Base-by-base conservation (phyloP, 2,113 vertebrate genomes). In the Brachirus orientalis region DNA sequence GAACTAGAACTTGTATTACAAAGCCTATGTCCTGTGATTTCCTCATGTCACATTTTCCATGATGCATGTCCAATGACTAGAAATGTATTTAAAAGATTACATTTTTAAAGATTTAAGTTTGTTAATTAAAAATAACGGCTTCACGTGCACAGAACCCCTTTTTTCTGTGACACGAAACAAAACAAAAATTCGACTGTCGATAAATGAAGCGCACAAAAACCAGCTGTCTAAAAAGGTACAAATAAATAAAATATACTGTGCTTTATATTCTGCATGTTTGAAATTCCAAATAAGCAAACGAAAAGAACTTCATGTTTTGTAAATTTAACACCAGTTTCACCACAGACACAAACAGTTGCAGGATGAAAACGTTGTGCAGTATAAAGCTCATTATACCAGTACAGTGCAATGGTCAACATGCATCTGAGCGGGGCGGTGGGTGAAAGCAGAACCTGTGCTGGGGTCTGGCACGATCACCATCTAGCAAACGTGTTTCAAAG, bases 381-480 rank as follows among this genome's bases (percentile, higher is more conserved):
- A 35, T 63, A 54, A 77, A 79, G 80, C 75, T 74, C 36, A 52
- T 52, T 48, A 18, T 67, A 85, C 35, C 63, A 52, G 69, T 66
- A 75, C 66, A 79, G 74, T 73, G 86, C 82, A 57, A 77, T 71
- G 69, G 54, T 51, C 78, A 65, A 73, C 89, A 90, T 88, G 88
- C 86, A 86, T 87, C 74, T 71, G 63, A 59, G 51, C 56, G 40
- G 55, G 47, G 48, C 19, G 6, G 64, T 62, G 67, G 62, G 77
- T 79, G 48, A 75, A 80, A 86, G 82, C 81, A 77, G 67, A 77
- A 75, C 71, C 65, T 83, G 78, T 66, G 74, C 75, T 69, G 45
- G 40, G 69, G 70, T 28, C 73, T 77, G 79, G 66, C 72, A 76
- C 66, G 66, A 82, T 75, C 72, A 81, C 80, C 79, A 81, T 79